phyloP scores from a whole-genome alignment of 2,888 invertebrate species.

The Suillia variegata region DNA sequence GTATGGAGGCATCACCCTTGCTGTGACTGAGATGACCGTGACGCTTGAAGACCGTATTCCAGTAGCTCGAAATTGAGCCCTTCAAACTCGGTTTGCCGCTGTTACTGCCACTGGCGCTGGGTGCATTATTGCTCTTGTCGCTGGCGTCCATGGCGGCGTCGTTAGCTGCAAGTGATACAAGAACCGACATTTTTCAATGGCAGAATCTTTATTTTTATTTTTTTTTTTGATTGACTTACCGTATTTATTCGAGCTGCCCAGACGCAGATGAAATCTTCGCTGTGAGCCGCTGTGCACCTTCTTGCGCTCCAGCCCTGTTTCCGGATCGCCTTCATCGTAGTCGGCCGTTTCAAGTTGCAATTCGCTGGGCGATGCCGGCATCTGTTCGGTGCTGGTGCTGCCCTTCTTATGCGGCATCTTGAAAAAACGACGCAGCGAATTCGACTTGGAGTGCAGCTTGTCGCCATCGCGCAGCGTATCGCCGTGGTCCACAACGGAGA shows the following conservation, averaged over 20 bases:
- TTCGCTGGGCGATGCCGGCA: conserved; percentile 15
- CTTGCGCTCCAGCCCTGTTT: too few relatives aligned
- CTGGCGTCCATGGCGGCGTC: neutral
- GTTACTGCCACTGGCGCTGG: neutral
- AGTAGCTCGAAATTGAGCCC: conserved; percentile 46
- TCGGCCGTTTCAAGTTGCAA: too few relatives aligned
- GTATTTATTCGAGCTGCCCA: neutral
- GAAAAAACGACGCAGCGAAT: conserved; percentile 50
- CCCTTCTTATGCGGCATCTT: conserved; percentile 38
- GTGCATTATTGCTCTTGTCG: neutral
- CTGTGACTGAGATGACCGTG: too few relatives aligned
- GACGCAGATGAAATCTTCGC: conserved; percentile 7
- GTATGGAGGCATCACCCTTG: too few relatives aligned
- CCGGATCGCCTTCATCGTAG: conserved; percentile 23
- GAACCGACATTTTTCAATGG: too few relatives aligned
- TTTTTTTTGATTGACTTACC: neutral
- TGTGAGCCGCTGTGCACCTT: too few relatives aligned
- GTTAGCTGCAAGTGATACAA: neutral
- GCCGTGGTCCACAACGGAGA: conserved; percentile 32
- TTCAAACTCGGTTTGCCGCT: conserved; percentile 36
- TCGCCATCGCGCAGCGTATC: conserved; percentile 23
- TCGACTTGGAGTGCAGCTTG: conserved; percentile 30
- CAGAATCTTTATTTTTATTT: too few relatives aligned
- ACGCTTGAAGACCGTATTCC: conserved; percentile 48
- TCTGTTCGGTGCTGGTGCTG: neutral